Base-by-base conservation (phyloP, 2,113 vertebrate genomes). In the Charina bottae region DNA sequence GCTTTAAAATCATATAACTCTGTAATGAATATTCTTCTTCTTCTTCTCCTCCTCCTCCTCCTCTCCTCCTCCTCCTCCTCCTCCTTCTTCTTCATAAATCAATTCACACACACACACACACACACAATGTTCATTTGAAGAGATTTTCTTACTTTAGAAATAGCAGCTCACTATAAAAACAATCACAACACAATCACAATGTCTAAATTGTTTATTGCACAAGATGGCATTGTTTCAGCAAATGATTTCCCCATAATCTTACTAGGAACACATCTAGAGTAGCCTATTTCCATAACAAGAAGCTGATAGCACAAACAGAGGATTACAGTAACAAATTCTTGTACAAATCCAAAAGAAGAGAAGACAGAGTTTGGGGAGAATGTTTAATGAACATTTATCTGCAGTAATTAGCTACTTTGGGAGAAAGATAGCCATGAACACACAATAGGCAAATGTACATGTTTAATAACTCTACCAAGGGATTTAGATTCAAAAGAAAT, bases 381-480 rank as follows among this genome's bases (percentile, higher is more conserved):
- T 92, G 92, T 78, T 95, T 93, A 93, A 89, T 93, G 64, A 89
- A 1, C 60, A 93, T 88, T 95, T 26, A 88, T 89, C 68, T 92
- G 4, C 72, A 88, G 0, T 91, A 93, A 90, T 87, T 94, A 94
- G 17, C 37, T 5, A 93, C 84, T 59, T 58, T 72, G 49, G 78
- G 24, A 93, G 12, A 88, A 93, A 93, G 33, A 0, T 89, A 94
- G 42, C 9, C 12, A 90, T 88, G 6, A 4, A 59, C 93, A 92
- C 37, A 7, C 90, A 95, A 95, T 88, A 0, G 88, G 15, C 1
- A 87, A 62, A 87, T 89, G 60, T 62, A 88, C 55, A 90, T 83
- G n/a, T 90, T 83, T 90, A 87, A 89, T 86, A 93, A 54, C 24
- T 91, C 26, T 88, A 62, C 21, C 49, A 85, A 90, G 54, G 42